Evolutionary conservation across 37 sponge, comb jelly and placozoan species (phyloP).

Genomic region (Cladorhizidae sp.): DNA sequence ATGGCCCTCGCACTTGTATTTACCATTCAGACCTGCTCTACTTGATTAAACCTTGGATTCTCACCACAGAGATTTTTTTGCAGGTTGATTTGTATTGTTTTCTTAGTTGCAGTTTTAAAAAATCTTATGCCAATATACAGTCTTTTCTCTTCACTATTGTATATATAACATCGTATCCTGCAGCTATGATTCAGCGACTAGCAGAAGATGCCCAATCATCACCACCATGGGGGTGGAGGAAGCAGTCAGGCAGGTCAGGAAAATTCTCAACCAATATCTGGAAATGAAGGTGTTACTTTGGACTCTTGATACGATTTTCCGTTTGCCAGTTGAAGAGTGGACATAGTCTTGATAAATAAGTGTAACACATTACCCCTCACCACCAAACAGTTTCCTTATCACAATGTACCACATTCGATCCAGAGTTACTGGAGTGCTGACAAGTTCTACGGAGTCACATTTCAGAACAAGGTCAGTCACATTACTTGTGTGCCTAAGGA

Average conservation of each 20-base stretch:
- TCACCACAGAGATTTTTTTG: constrained; percentile 91
- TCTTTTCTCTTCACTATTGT: background rate
- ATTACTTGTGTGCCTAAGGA: constrained; percentile 79
- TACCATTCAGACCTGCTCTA: constrained; percentile 99
- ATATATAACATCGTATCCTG: background rate
- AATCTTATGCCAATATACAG: no score
- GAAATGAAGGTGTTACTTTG: no score
- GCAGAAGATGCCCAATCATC: constrained; percentile 95
- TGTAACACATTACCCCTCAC: no score
- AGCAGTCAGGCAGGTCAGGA: no score
- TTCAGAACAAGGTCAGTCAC: constrained; percentile 90
- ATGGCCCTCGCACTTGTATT: constrained; percentile 96
- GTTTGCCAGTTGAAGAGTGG: no score
- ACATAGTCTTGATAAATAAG: no score
- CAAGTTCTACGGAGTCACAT: constrained; percentile 94
- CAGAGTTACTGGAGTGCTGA: constrained; percentile 94
- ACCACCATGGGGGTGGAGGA: no score
- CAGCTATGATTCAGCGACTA: constrained; percentile 87
- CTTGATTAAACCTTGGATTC: constrained; percentile 94
- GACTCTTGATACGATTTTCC: no score
- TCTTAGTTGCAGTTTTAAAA: no score
- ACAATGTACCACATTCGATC: constrained; percentile 96
- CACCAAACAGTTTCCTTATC: no score
- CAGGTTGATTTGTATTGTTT: no score
- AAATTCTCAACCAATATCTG: no score